Percentiles rank a stretch among this genome's conserved stretches.
Evolutionary conservation across 2,113 vertebrate genomes (phyloP).

Genomic region (Sander lucioperca): DNA sequence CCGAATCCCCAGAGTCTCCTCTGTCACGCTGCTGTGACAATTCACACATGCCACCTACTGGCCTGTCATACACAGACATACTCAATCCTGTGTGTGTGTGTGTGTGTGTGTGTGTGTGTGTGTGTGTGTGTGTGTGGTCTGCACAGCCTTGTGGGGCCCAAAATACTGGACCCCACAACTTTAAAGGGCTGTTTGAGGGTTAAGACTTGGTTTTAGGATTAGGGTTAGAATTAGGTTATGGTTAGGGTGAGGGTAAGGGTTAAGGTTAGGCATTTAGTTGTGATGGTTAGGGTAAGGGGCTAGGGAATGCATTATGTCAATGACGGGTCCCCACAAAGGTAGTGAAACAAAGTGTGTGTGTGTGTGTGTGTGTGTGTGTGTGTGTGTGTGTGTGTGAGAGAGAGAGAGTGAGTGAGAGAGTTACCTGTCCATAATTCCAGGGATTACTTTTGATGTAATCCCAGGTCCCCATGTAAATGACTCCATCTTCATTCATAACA

Average conservation of each 20-base stretch:
- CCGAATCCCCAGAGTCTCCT: slow-evolving; percentile 7
- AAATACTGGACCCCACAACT: too few species aligned
- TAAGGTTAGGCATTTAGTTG: too few species aligned
- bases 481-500: slow-evolving; percentile 88
- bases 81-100: neutral
- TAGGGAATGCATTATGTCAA: too few species aligned
- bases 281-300: too few species aligned
- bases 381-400: slow-evolving; percentile 1
- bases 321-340: too few species aligned
- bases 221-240: too few species aligned
- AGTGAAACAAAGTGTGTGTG: too few species aligned
- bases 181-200: too few species aligned
- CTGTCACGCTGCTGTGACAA: slow-evolving; percentile 67
- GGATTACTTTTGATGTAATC: slow-evolving; percentile 79
- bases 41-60: slow-evolving; percentile 61
- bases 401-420: too few species aligned
- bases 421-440: slow-evolving; percentile 94
- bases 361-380: neutral
- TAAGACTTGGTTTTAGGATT: too few species aligned
- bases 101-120: neutral
- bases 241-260: too few species aligned
- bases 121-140: neutral
- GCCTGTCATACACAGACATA: slow-evolving; percentile 14
- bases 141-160: too few species aligned
- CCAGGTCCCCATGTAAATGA: slow-evolving; percentile 87